A percentile compares a stretch with the other conserved stretches of the same genome.
Evolutionary conservation across 2,113 vertebrate genomes (phyloP).

Genomic region (Petrocephalus microphthalmus): DNA sequence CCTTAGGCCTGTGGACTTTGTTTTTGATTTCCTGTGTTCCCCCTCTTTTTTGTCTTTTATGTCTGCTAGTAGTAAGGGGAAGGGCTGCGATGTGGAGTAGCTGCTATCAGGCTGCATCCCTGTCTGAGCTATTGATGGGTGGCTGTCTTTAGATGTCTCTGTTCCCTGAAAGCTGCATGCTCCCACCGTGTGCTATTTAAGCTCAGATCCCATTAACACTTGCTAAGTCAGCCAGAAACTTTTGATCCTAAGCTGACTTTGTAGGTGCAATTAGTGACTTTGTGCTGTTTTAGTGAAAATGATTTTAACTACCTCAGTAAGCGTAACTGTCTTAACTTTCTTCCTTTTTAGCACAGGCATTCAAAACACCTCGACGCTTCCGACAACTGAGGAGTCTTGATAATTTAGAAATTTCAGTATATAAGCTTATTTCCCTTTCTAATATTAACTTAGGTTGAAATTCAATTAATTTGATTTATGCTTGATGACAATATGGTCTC

Average conservation of each 20-base stretch:
- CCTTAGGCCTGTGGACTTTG: background rate
- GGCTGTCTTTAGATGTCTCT: constrained; percentile 41
- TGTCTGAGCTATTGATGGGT: constrained; percentile 26
- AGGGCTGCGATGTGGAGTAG: constrained; percentile 20
- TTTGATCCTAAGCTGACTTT: constrained; percentile 45
- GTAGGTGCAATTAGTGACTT: constrained; percentile 44
- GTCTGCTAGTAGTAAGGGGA: constrained; percentile 19
- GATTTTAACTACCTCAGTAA: constrained; percentile 29
- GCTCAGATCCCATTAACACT: constrained; percentile 52
- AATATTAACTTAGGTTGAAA: constrained; percentile 18
- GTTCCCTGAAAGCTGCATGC: constrained; percentile 35
- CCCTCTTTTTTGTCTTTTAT: constrained; percentile 24
- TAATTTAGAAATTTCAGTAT: constrained; percentile 17
- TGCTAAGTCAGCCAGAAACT: constrained; percentile 52
- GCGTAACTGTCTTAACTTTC: constrained; percentile 36
- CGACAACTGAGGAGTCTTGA: background rate
- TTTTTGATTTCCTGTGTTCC: background rate
- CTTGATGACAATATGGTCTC: constrained; percentile 29
- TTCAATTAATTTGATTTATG: constrained; percentile 3
- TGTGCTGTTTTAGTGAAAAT: constrained; percentile 38
- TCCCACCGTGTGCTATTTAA: constrained; percentile 40
- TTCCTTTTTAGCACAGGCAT: constrained; percentile 32
- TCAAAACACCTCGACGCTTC: constrained; percentile 31
- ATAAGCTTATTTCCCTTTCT: background rate
- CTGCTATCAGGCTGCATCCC: constrained; percentile 43